These are phyloP conservation scores for Hozukius guyotensis DNA, from an alignment of 2,797 vertebrate species.

Conservation along the genomic window DNA sequence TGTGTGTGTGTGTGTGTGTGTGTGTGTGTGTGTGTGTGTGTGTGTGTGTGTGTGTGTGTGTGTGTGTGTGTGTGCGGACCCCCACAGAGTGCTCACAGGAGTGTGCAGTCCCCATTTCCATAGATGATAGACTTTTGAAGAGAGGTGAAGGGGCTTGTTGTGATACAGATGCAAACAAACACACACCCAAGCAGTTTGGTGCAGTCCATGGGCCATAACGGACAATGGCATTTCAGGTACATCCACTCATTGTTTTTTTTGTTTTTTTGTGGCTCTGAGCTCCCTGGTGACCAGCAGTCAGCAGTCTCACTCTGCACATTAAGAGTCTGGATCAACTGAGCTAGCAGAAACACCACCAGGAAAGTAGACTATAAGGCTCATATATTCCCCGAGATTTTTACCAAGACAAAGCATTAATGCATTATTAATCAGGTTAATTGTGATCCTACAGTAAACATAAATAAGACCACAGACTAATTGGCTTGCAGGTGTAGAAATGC, in stretches of 20 bases:
- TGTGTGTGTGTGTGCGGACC: constrained; percentile 33
- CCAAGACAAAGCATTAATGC: constrained; percentile 5
- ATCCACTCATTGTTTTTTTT: constrained; percentile 26
- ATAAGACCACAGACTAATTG: neutral
- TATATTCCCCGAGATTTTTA: constrained; percentile 1
- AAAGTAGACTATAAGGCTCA: neutral
- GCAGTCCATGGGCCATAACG: constrained; percentile 39
- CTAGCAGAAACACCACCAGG: constrained; percentile 12
- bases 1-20: neutral
- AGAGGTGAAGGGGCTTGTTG: constrained; percentile 39
- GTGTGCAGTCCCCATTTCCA: constrained; percentile 66
- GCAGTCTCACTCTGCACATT: constrained; percentile 32
- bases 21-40: constrained; percentile 1
- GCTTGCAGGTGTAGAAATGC: neutral
- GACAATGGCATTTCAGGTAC: constrained; percentile 46
- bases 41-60: constrained; percentile 14
- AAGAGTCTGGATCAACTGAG: constrained; percentile 40
- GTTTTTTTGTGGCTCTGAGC: neutral
- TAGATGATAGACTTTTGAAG: constrained; percentile 58
- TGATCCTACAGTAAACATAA: neutral
- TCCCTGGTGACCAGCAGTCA: constrained; percentile 51
- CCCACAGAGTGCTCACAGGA: constrained; percentile 58
- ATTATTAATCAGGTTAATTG: neutral
- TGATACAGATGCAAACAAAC: constrained; percentile 44
- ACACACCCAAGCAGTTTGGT: constrained; percentile 38